phyloP scores from a whole-genome alignment of 2,797 vertebrate genomes.

The Mormyrops boulengeri region DNA sequence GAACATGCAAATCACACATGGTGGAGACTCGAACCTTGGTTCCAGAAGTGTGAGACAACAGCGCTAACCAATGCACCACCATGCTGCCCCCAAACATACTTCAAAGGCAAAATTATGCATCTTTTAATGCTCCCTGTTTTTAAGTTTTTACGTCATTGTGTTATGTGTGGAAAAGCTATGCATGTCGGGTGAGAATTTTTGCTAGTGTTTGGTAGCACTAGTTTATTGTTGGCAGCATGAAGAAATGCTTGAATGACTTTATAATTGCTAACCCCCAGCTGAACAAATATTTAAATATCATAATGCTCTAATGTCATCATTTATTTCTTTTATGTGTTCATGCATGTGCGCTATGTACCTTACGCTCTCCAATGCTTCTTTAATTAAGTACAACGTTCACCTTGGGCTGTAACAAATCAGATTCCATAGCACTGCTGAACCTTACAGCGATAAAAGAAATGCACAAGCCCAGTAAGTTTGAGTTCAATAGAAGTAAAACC shows the following conservation, averaged over 20 bases:
- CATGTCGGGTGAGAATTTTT: no score
- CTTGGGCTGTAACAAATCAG: not conserved
- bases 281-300: not conserved
- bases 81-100: no score
- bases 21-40: not conserved
- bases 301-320: not conserved
- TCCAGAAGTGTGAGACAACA: not conserved
- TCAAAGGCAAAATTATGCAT: no score
- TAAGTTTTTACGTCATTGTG: no score
- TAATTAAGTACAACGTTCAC: not conserved
- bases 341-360: not conserved
- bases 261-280: not conserved
- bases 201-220: no score
- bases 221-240: not conserved
- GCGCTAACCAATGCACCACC: no score
- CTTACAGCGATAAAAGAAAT: slow-evolving; percentile 4
- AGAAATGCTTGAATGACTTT: not conserved
- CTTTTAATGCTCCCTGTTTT: no score
- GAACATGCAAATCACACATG: not conserved
- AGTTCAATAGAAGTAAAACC: slow-evolving; percentile 10
- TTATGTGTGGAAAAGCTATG: no score
- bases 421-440: not conserved
- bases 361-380: not conserved
- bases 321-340: not conserved
- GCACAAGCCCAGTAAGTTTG: not conserved